A percentile compares a stretch with the other conserved stretches of the same genome.
Conservation (phyloP, 2,113 vertebrate species). For the Elanoides forficatus region DNA sequence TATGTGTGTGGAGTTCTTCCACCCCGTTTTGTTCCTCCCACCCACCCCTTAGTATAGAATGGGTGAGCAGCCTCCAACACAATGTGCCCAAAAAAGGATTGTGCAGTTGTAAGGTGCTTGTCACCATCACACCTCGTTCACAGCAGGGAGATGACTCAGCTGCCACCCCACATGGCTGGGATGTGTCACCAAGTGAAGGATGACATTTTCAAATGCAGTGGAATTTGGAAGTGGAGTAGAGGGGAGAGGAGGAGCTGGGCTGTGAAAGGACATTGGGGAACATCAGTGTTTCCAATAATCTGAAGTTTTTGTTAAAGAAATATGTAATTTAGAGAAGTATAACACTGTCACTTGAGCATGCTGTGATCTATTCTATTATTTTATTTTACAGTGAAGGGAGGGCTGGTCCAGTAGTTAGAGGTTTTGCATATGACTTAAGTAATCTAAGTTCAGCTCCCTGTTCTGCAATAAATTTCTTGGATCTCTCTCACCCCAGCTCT, state of each 20-base stretch:
- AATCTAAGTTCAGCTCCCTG: neutral
- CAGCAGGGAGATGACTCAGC: conserved; percentile 58
- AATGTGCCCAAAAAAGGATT: conserved; percentile 41
- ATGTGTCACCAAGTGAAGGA: conserved; percentile 54
- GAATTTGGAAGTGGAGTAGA: neutral
- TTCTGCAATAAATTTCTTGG: neutral
- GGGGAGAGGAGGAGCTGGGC: neutral
- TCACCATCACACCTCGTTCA: conserved; percentile 26
- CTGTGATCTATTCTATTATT: neutral
- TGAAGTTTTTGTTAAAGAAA: neutral
- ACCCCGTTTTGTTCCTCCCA: conserved; percentile 38
- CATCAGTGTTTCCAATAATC: neutral
- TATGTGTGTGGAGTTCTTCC: neutral
- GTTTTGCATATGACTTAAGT: neutral
- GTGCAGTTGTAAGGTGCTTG: conserved; percentile 45
- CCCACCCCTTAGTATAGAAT: conserved; percentile 52
- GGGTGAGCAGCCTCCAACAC: conserved; percentile 13
- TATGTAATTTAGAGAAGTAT: neutral
- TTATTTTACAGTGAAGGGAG: neutral
- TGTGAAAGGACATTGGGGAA: neutral
- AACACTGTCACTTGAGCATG: neutral
- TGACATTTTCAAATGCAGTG: conserved; percentile 5
- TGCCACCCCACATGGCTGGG: conserved; percentile 26
- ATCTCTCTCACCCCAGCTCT: neutral
- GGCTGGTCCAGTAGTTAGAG: neutral